Percentiles rank a stretch among this genome's conserved stretches.
Evolutionary conservation across 2,113 vertebrate genomes (phyloP).

Genomic region (Donacobius atricapilla): DNA sequence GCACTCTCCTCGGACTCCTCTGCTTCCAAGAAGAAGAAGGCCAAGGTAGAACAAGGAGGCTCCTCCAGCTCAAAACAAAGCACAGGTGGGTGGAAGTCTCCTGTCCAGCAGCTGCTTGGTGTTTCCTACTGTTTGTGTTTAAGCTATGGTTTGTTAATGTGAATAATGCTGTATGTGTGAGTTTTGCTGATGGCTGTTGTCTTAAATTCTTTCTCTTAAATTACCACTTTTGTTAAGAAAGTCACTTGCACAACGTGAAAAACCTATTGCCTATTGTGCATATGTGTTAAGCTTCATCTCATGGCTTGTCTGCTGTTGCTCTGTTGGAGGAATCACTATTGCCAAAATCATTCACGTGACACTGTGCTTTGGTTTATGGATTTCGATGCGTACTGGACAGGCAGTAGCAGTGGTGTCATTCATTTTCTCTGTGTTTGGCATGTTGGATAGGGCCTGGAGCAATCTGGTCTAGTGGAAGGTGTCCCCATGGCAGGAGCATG

Average conservation of each 20-base stretch:
- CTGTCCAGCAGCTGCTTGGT: too few relatives aligned
- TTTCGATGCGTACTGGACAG: not conserved
- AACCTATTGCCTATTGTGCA: fast-evolving
- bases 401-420: fast-evolving
- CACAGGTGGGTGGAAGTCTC: conserved; percentile 76
- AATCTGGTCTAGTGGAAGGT: not conserved
- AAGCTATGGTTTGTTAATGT: fast-evolving
- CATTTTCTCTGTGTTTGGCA: not conserved
- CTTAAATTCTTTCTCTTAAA: not conserved
- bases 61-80: conserved; percentile 85
- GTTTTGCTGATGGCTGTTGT: not conserved
- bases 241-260: fast-evolving
- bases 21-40: conserved; percentile 92
- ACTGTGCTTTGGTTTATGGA: not conserved
- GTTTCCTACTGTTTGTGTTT: fast-evolving
- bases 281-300: fast-evolving
- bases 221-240: not conserved
- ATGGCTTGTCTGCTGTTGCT: not conserved
- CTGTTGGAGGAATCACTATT: fast-evolving
- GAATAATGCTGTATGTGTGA: fast-evolving
- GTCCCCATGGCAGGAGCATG: not conserved
- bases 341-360: fast-evolving
- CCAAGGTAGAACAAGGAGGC: conserved; percentile 84
- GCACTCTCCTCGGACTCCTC: conserved; percentile 73
- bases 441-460: not conserved